Evolutionary conservation across 2,888 invertebrate species (phyloP).

Genomic region (Julus scanicus): DNA sequence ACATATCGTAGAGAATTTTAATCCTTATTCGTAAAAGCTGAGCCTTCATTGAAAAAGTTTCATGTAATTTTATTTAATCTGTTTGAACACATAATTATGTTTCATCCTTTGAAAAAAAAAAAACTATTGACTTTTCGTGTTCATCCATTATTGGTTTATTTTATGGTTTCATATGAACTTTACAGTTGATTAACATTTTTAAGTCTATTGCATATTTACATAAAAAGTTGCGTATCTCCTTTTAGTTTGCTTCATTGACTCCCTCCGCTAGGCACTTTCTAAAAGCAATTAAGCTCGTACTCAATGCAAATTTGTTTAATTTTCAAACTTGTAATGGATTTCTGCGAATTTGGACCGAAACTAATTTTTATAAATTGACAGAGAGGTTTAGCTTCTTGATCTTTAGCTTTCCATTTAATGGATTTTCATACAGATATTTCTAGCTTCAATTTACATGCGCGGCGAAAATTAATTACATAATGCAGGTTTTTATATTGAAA

Average conservation of each 20-base stretch:
- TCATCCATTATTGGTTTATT: not conserved
- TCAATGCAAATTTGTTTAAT: constrained; percentile 9
- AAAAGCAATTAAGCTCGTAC: not conserved
- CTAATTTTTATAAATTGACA: not conserved
- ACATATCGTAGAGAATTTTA: no score
- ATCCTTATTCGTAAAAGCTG: no score
- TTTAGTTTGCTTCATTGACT: not conserved
- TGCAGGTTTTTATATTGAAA: not conserved
- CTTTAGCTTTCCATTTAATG: not conserved
- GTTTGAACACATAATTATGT: no score
- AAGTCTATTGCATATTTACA: not conserved
- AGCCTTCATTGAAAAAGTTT: no score
- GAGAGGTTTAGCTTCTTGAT: not conserved
- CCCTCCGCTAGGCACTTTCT: not conserved
- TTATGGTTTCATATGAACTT: not conserved
- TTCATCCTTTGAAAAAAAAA: no score
- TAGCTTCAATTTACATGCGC: not conserved
- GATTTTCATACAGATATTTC: not conserved
- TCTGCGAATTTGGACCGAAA: not conserved
- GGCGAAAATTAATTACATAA: not conserved
- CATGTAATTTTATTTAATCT: no score
- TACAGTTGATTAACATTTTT: not conserved
- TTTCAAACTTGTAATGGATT: constrained; percentile 1
- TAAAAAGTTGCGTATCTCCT: not conserved
- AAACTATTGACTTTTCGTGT: no score